These are phyloP conservation scores for Orientallactaga sibirica DNA, from an alignment of 2,797 vertebrate species.

Conservation along the genomic window DNA sequence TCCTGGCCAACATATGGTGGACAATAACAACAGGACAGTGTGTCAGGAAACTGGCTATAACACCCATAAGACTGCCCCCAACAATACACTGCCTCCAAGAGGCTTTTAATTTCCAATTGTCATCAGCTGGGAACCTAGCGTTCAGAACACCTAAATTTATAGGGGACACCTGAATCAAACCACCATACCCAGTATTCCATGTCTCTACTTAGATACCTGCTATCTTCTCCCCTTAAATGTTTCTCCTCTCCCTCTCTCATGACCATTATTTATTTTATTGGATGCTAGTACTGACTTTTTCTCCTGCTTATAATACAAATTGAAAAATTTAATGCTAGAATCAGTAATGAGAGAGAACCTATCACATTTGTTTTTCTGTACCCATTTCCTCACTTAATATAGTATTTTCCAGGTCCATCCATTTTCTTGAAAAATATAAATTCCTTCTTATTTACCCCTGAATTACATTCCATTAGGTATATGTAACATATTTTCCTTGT, in stretches of 20 bases:
- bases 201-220: not conserved
- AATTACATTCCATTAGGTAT: not conserved
- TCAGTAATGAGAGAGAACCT: not conserved
- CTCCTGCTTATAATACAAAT: not conserved
- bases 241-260: not conserved
- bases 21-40: too few species aligned
- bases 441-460: not conserved
- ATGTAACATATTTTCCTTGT: not conserved
- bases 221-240: not conserved
- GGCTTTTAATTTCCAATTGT: too few species aligned
- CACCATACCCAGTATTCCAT: not conserved
- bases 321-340: not conserved
- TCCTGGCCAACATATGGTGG: too few species aligned
- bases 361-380: too few species aligned
- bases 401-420: not conserved
- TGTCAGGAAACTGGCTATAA: too few species aligned
- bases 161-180: too few species aligned
- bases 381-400: too few species aligned
- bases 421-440: not conserved
- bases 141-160: too few species aligned
- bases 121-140: too few species aligned
- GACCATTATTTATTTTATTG: too few species aligned
- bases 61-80: too few species aligned
- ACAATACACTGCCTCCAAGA: too few species aligned
- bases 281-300: not conserved